A percentile compares a stretch with the other conserved stretches of the same genome.
These are phyloP conservation scores for Aradophagus sp. DNA, from an alignment of 1,140 invertebrate genomes.

Conservation along the genomic window DNA sequence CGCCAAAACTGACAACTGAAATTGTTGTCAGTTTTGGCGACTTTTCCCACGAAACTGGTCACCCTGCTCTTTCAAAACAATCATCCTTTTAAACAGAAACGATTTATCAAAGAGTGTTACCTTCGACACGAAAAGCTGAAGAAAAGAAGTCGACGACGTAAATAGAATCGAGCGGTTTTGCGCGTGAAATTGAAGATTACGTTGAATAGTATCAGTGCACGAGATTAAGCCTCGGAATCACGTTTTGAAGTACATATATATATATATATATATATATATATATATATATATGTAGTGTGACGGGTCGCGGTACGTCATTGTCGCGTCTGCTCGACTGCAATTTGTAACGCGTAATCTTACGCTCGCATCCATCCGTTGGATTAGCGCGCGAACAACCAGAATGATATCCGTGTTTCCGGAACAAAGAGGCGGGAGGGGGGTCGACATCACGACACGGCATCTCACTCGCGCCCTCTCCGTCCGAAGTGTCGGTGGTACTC, in stretches of 20 bases:
- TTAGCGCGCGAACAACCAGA: slow-evolving; percentile 37
- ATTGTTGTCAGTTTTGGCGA: no score
- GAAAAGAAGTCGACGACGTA: no score
- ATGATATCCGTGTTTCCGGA: slow-evolving; percentile 43
- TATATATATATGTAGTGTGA: no score
- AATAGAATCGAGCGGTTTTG: not conserved
- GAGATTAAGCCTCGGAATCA: slow-evolving; percentile 28
- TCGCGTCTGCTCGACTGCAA: slow-evolving; percentile 34
- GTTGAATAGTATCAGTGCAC: slow-evolving; percentile 27
- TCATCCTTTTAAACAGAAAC: no score
- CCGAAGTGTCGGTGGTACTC: slow-evolving; percentile 2
- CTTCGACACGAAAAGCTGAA: no score
- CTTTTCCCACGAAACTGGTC: no score
- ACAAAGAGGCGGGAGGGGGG: slow-evolving; percentile 17
- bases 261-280: no score
- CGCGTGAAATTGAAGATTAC: slow-evolving; percentile 30
- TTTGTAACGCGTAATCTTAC: slow-evolving; percentile 53
- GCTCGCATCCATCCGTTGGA: slow-evolving; percentile 42
- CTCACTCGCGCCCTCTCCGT: slow-evolving; percentile 1
- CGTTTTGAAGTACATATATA: slow-evolving; percentile 20
- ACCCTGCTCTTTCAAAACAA: no score
- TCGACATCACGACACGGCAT: slow-evolving; percentile 15
- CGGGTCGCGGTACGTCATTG: slow-evolving; percentile 32
- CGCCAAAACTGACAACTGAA: no score
- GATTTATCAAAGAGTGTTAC: no score